phyloP scores from a whole-genome alignment of 2,797 vertebrate species.

The Choloepus didactylus region DNA sequence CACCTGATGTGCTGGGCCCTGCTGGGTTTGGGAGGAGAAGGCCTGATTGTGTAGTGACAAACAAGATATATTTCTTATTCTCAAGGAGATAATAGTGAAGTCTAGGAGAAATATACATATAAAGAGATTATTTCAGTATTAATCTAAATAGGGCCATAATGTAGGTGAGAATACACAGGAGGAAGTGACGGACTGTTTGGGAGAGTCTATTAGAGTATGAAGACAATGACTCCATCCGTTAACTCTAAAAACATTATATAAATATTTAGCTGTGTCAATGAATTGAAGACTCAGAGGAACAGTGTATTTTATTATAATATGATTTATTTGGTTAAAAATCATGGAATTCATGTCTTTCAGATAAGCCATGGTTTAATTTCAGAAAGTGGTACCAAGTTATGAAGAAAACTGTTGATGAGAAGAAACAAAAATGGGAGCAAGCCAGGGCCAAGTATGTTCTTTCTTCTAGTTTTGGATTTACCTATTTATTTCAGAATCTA shows the following conservation, averaged over 20 bases:
- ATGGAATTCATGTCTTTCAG: constrained; percentile 79
- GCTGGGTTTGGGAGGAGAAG: not conserved
- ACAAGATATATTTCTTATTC: not conserved
- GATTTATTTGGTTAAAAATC: not conserved
- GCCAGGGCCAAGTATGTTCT: constrained; percentile 87
- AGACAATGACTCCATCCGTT: not conserved
- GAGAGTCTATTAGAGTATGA: not conserved
- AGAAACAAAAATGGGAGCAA: constrained; percentile 87
- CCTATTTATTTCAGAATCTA: not conserved
- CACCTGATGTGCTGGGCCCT: no score
- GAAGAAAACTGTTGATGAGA: constrained; percentile 86
- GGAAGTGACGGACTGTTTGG: not conserved
- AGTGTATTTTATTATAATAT: not conserved
- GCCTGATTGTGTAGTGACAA: not conserved
- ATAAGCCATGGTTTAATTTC: constrained; percentile 86
- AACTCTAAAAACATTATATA: not conserved
- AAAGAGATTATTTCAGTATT: not conserved
- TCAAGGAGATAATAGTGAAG: not conserved
- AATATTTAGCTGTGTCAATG: not conserved
- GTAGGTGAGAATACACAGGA: not conserved
- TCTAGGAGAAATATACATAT: not conserved
- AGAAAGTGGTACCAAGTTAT: constrained; percentile 90
- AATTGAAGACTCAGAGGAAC: not conserved
- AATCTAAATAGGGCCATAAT: not conserved
- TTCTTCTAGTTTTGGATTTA: not conserved